These are phyloP conservation scores for Pseudoatta argentina DNA, from an alignment of 1,140 invertebrate genomes.

Conservation along the genomic window DNA sequence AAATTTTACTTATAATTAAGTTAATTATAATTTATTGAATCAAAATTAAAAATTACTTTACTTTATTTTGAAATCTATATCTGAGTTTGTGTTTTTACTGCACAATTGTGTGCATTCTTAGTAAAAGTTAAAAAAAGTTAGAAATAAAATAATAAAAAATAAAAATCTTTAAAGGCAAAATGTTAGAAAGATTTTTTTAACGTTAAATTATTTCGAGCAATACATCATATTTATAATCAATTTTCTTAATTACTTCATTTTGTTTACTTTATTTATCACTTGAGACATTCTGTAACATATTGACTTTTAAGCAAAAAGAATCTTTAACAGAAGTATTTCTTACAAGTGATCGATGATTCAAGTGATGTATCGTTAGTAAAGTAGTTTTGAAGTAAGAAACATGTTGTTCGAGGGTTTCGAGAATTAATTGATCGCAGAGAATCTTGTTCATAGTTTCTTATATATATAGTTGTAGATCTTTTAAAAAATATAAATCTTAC, in stretches of 20 bases:
- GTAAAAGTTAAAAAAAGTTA: not conserved
- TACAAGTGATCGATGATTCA: slow-evolving; percentile 31
- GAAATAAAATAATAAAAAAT: not conserved
- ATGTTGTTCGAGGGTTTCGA: slow-evolving; percentile 29
- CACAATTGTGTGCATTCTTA: not conserved
- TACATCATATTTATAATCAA: slow-evolving; percentile 7
- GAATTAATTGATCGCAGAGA: slow-evolving; percentile 37
- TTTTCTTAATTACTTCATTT: not conserved
- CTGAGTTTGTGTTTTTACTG: not conserved
- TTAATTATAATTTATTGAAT: slow-evolving; percentile 1
- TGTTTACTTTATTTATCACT: slow-evolving; percentile 39
- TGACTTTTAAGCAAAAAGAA: slow-evolving; percentile 37
- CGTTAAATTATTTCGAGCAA: not conserved
- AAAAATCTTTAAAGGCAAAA: not conserved
- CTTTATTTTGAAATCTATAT: slow-evolving; percentile 5
- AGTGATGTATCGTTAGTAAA: slow-evolving; percentile 37
- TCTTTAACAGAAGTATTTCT: slow-evolving; percentile 26
- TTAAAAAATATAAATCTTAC: slow-evolving; percentile 9
- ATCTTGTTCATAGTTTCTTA: not conserved
- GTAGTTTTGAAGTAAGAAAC: slow-evolving; percentile 39
- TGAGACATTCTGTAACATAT: slow-evolving; percentile 14
- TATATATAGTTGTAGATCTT: not conserved
- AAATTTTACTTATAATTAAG: not conserved
- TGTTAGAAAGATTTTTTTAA: not conserved
- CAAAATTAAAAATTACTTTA: not conserved